phyloP scores from a whole-genome alignment of 2,797 vertebrate species.

The Rhabdophis nuchalis region DNA sequence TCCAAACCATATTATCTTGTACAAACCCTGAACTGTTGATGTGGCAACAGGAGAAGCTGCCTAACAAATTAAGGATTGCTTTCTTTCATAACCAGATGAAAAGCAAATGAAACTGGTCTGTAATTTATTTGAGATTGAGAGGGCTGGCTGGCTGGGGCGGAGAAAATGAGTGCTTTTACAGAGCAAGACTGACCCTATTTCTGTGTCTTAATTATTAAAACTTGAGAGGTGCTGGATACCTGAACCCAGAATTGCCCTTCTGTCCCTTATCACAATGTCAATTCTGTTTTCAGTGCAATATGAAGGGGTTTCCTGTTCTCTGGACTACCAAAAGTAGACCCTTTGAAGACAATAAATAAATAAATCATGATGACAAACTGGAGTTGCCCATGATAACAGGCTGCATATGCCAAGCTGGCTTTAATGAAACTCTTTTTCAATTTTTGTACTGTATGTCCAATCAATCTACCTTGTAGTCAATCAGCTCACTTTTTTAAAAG shows the following conservation, averaged over 20 bases:
- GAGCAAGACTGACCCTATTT: neutral
- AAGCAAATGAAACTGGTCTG: neutral
- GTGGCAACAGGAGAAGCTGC: neutral
- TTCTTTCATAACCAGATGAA: neutral
- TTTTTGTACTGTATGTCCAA: neutral
- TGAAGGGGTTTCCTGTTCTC: neutral
- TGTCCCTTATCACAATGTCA: no score
- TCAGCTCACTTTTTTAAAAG: neutral
- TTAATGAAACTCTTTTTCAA: neutral
- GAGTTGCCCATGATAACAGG: neutral
- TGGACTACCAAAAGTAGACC: neutral
- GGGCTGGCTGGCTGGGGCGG: neutral
- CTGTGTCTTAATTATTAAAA: neutral
- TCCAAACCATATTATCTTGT: neutral
- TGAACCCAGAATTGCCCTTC: neutral
- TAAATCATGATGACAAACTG: neutral
- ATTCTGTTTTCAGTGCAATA: neutral
- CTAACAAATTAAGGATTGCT: neutral
- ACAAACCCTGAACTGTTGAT: neutral
- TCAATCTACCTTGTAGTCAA: neutral
- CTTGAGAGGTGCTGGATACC: neutral
- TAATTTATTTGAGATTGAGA: neutral
- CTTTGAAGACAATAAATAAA: no score
- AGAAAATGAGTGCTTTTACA: neutral
- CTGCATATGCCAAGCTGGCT: neutral